Evolutionary conservation across 1,140 invertebrate genomes (phyloP), one percentile per base, ranked within the genome.

Genomic region (Cherax quadricarinatus): DNA sequence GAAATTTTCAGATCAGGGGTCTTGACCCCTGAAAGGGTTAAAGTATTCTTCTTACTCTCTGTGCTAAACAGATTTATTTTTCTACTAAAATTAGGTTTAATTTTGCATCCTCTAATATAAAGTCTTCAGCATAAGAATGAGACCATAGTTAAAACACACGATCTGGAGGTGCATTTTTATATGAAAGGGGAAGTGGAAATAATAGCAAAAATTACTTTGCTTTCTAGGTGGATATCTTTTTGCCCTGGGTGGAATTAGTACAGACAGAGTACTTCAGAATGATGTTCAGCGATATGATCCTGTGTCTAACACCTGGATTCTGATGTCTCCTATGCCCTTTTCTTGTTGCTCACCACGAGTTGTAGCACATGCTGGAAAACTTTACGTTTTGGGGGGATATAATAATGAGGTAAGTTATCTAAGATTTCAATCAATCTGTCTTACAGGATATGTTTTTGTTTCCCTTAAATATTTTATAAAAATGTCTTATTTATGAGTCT

Each of bases 261-360:
- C n/a, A 16, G 82, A 80, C 41, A 70, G 53, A 80, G 86, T 57
- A 16, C 24, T 49, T 21, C 41, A 86, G 78, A 91, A 41, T 62
- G 89, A 91, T 53, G 84, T 91, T 1, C 89, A 91, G 78, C 73
- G 78, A 9, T 91, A 91, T 70, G 89, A 91, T 73, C 89, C 89
- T 4, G 24, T n/a, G n/a, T 49, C 83, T 73, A 86, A 91, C 70
- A 80, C 49, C 82, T 91, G 89, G 89, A 86, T 57, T 14, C 75
- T 91, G 4, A 85, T 91, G 89, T 62, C 89, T 48, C 89, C 89
- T 4, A 91, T 91, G 89, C 89, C 89, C 0, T 86, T 80, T 75
- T 7, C 83, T n/a, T 85, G 70, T 30, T 91, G 82, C 49, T 79
- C 48, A 6, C 89, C 89, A 48, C 79, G 75, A 16, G 84, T 86